phyloP scores from a whole-genome alignment of 2,888 invertebrate species.

The Nephrotoma guestfalica region DNA sequence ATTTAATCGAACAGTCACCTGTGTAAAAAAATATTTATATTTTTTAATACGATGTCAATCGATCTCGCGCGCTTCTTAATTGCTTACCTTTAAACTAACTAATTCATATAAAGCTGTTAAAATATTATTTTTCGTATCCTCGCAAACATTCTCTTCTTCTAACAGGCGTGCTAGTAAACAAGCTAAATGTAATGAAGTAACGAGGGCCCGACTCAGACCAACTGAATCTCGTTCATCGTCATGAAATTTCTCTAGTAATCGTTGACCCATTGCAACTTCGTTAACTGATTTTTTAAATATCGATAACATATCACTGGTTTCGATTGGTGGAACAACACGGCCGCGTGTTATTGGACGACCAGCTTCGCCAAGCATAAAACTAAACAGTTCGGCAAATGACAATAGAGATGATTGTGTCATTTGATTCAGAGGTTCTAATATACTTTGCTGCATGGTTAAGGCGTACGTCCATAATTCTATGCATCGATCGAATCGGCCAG shows the following conservation, averaged over 20 bases:
- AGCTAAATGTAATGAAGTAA: constrained; percentile 73
- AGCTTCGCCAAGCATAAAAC: constrained; percentile 85
- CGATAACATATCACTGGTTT: constrained; percentile 65
- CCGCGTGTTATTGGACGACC: constrained; percentile 53
- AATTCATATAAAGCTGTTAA: constrained; percentile 62
- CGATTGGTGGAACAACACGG: constrained; percentile 63
- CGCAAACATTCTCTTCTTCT: constrained; percentile 38
- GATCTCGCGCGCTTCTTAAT: neutral
- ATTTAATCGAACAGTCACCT: constrained; percentile 44
- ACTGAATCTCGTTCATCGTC: constrained; percentile 52
- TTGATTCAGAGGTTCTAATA: constrained; percentile 82
- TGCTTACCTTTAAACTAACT: constrained; percentile 49
- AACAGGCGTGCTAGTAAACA: constrained; percentile 56
- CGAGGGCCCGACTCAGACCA: constrained; percentile 68
- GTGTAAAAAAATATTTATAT: constrained; percentile 6
- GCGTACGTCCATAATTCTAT: constrained; percentile 95
- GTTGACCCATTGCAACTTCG: constrained; percentile 53
- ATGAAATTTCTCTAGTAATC: constrained; percentile 41
- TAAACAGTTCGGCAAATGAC: constrained; percentile 88
- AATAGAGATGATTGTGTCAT: constrained; percentile 90
- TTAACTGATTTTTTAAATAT: constrained; percentile 72
- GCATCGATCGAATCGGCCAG: constrained; percentile 82
- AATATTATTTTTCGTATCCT: constrained; percentile 40
- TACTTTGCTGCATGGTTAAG: constrained; percentile 87
- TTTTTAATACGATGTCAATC: neutral